phyloP scores from a whole-genome alignment of 2,797 vertebrate genomes.

The Gymnothorax javanicus region DNA sequence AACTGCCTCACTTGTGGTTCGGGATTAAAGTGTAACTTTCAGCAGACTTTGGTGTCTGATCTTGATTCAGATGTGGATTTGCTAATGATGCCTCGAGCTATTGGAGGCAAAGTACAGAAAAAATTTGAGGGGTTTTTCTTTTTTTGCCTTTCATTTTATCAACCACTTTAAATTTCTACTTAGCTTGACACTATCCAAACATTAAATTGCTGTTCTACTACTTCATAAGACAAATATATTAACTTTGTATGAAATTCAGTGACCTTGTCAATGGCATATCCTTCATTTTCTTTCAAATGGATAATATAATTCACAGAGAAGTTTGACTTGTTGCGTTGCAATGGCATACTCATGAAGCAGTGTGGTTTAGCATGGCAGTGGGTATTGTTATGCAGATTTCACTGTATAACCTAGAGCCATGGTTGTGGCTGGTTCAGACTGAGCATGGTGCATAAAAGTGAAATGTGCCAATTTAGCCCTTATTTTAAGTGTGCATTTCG shows the following conservation, averaged over 20 bases:
- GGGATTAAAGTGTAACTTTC: background rate
- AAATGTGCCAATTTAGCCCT: too few species aligned
- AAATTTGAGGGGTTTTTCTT: too few species aligned
- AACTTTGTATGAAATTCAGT: background rate
- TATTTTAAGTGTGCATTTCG: too few species aligned
- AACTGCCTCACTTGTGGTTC: background rate
- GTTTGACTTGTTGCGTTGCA: background rate
- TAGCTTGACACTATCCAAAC: background rate
- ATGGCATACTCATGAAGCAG: background rate
- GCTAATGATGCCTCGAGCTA: background rate
- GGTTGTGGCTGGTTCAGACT: too few species aligned
- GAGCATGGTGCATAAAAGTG: too few species aligned
- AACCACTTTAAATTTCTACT: background rate
- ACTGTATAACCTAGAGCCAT: too few species aligned
- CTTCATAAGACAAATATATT: background rate
- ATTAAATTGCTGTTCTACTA: background rate
- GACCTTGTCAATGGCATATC: background rate
- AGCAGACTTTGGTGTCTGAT: background rate
- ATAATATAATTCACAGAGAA: background rate
- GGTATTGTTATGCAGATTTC: too few species aligned
- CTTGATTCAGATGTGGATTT: constrained; percentile 8
- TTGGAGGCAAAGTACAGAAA: background rate
- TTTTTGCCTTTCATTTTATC: background rate
- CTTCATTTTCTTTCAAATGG: background rate
- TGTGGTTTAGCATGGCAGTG: background rate